A percentile compares a stretch with the other conserved stretches of the same genome.
Evolutionary conservation across 2,113 vertebrate genomes (phyloP).

Genomic region (Sorex araneus): DNA sequence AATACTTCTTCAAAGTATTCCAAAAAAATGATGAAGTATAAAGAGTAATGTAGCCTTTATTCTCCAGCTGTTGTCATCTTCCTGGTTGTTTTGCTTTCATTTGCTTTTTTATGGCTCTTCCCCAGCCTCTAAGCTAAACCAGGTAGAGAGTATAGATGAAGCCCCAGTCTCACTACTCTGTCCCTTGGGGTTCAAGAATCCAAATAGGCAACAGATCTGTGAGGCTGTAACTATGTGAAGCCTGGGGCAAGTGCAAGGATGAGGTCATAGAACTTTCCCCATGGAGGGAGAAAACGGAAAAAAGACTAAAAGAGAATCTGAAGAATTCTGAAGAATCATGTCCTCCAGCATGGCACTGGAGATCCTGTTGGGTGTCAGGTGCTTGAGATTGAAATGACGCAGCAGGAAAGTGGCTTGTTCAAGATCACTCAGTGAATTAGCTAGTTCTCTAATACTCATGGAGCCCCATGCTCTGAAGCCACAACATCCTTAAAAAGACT

Average conservation of each 20-base stretch:
- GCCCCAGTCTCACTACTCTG: neutral
- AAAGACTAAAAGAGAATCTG: neutral
- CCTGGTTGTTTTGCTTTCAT: neutral
- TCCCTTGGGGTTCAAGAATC: neutral
- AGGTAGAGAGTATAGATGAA: neutral
- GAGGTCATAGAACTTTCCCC: neutral
- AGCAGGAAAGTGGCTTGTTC: neutral
- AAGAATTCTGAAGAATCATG: neutral
- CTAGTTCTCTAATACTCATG: neutral
- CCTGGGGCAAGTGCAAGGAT: neutral
- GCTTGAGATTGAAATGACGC: neutral
- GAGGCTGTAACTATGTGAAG: neutral
- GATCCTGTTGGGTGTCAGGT: neutral
- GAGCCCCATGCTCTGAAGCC: constrained; percentile 34
- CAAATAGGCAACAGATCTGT: neutral
- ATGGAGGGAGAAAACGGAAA: neutral
- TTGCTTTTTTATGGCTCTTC: neutral
- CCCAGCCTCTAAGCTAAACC: neutral
- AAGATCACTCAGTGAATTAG: constrained; percentile 46
- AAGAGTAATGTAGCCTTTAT: neutral
- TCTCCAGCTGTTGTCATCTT: neutral
- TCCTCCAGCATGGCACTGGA: neutral
- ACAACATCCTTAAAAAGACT: constrained; percentile 62
- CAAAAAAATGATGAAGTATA: constrained; percentile 20
- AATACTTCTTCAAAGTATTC: neutral